These are phyloP conservation scores for Opisthograptis luteolata DNA, from an alignment of 2,888 invertebrate genomes.

Conservation along the genomic window DNA sequence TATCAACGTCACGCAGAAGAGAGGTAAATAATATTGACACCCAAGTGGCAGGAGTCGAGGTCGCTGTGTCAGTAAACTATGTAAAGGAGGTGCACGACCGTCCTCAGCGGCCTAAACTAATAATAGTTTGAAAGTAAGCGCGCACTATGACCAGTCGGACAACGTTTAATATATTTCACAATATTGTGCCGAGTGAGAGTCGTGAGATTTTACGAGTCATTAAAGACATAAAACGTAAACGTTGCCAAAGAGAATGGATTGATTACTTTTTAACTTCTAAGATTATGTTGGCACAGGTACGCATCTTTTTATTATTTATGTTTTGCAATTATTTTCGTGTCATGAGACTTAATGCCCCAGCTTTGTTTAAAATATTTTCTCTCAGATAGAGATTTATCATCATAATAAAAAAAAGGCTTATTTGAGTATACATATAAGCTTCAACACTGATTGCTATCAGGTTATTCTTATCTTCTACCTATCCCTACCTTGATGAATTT, in stretches of 20 bases:
- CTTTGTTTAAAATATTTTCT: slow-evolving; percentile 26
- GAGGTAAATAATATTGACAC: slow-evolving; percentile 20
- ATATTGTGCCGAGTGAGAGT: slow-evolving; percentile 65
- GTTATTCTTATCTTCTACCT: no score
- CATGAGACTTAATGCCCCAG: slow-evolving; percentile 43
- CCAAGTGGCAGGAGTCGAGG: slow-evolving; percentile 14
- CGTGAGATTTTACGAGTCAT: slow-evolving; percentile 76
- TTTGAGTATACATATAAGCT: background rate
- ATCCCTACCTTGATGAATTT: no score
- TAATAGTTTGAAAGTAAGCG: slow-evolving; percentile 54
- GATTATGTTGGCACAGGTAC: slow-evolving; percentile 65
- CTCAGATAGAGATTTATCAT: slow-evolving; percentile 8
- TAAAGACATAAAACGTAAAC: slow-evolving; percentile 76
- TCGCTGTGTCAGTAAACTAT: slow-evolving; percentile 29
- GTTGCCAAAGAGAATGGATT: slow-evolving; percentile 80
- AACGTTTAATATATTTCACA: slow-evolving; percentile 67
- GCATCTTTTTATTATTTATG: slow-evolving; percentile 66
- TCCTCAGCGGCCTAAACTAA: slow-evolving; percentile 23
- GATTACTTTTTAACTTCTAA: slow-evolving; percentile 81
- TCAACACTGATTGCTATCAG: no score
- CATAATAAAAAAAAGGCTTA: background rate
- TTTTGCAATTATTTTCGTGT: slow-evolving; percentile 63
- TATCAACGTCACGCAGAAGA: slow-evolving; percentile 21
- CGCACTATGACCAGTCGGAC: slow-evolving; percentile 45
- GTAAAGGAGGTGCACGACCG: slow-evolving; percentile 25